phyloP scores from a whole-genome alignment of 2,797 vertebrate species.

The Rousettus madagascariensis region DNA sequence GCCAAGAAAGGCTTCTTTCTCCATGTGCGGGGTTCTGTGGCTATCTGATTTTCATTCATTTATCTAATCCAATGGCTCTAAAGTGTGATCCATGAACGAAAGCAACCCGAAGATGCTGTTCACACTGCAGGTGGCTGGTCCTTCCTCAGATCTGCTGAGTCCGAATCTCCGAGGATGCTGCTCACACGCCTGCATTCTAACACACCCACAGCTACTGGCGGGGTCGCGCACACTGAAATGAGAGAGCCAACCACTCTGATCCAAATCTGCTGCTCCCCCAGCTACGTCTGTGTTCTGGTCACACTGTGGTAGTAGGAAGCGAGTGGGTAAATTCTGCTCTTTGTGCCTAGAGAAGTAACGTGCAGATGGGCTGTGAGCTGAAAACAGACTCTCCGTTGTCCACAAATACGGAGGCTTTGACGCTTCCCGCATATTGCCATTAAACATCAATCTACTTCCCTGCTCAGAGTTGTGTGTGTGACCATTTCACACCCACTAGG shows the following conservation, averaged over 20 bases:
- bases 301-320: background rate
- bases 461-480: rapidly evolving
- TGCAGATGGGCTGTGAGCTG: background rate
- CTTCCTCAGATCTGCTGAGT: background rate
- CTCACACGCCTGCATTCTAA: background rate
- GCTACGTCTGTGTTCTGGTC: background rate
- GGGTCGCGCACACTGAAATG: background rate
- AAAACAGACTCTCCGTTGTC: slow-evolving; percentile 29
- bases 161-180: background rate
- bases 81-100: background rate
- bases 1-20: background rate
- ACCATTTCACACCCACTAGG: background rate
- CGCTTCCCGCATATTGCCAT: background rate
- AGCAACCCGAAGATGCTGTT: slow-evolving; percentile 3
- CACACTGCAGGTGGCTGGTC: background rate
- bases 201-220: background rate
- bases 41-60: background rate
- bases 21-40: background rate
- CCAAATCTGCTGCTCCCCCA: background rate
- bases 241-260: background rate
- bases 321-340: background rate
- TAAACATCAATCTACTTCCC: background rate
- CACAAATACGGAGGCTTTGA: background rate
- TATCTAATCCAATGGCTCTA: background rate
- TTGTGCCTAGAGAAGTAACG: slow-evolving; percentile 36